These are phyloP conservation scores for Vicugna pacos DNA, from an alignment of 2,113 vertebrate species.

Conservation along the genomic window DNA sequence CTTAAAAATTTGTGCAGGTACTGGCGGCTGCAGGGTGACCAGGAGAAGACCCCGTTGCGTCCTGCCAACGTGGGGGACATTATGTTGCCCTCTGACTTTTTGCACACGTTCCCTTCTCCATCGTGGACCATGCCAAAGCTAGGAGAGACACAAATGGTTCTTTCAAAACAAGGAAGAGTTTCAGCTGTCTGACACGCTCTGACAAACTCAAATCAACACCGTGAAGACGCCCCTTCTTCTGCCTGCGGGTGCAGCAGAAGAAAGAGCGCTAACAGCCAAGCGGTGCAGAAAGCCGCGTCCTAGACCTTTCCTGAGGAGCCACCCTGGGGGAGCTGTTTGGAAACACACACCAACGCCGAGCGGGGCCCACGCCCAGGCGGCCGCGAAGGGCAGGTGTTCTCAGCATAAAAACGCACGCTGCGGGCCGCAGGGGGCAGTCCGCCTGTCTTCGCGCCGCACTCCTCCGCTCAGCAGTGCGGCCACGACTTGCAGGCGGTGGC, in stretches of 20 bases:
- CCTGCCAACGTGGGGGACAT: slow-evolving; percentile 95
- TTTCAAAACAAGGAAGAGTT: neutral
- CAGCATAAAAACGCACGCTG: too few relatives aligned
- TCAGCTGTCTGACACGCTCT: fast-evolving
- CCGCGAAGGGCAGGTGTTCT: neutral
- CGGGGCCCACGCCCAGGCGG: neutral
- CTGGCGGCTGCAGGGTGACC: slow-evolving; percentile 95
- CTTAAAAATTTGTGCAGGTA: slow-evolving; percentile 94
- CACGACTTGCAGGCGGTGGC: neutral
- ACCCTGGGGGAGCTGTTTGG: neutral
- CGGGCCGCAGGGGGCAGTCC: neutral
- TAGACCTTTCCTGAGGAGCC: neutral
- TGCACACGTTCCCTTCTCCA: slow-evolving; percentile 94
- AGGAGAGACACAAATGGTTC: neutral
- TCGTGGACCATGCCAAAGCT: slow-evolving; percentile 97
- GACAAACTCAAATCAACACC: fast-evolving
- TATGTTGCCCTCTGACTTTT: slow-evolving; percentile 94
- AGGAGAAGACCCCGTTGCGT: slow-evolving; percentile 94
- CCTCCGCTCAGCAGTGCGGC: neutral
- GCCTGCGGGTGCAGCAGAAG: fast-evolving
- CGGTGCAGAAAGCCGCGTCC: fast-evolving
- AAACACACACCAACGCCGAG: neutral
- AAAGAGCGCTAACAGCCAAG: fast-evolving
- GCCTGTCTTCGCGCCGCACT: neutral
- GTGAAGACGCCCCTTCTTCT: fast-evolving